phyloP scores from a whole-genome alignment of 2,888 invertebrate genomes.

The Hecatera dysodea region DNA sequence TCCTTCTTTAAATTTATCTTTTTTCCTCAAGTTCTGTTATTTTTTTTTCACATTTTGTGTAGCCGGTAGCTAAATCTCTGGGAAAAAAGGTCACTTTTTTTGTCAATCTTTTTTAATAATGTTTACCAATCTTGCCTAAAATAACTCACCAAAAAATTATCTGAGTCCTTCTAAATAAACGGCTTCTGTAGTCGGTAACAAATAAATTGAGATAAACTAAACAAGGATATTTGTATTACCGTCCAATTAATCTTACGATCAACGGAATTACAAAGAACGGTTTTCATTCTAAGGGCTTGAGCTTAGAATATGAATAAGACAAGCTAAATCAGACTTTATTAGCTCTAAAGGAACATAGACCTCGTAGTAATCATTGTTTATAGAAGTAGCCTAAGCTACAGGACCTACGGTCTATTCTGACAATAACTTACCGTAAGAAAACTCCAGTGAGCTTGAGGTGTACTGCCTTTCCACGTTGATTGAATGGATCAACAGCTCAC shows the following conservation, averaged over 20 bases:
- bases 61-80: background rate
- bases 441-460: no score
- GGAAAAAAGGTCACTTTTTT: background rate
- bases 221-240: conserved; percentile 33
- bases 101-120: background rate
- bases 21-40: background rate
- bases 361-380: no score
- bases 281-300: conserved; percentile 34
- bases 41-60: no score
- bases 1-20: no score
- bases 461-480: no score
- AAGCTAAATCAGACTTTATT: background rate
- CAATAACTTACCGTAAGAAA: no score
- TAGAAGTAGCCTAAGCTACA: no score
- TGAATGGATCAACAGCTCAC: no score
- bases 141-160: background rate
- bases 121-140: background rate
- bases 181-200: conserved; percentile 1
- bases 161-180: background rate
- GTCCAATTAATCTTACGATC: conserved; percentile 52
- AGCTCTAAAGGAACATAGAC: no score
- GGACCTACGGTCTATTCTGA: no score
- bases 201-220: conserved; percentile 38
- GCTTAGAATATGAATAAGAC: conserved; percentile 23
- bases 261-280: conserved; percentile 49